Base-by-base conservation (phyloP, 2,797 vertebrate species). In the Sparidentex hasta region DNA sequence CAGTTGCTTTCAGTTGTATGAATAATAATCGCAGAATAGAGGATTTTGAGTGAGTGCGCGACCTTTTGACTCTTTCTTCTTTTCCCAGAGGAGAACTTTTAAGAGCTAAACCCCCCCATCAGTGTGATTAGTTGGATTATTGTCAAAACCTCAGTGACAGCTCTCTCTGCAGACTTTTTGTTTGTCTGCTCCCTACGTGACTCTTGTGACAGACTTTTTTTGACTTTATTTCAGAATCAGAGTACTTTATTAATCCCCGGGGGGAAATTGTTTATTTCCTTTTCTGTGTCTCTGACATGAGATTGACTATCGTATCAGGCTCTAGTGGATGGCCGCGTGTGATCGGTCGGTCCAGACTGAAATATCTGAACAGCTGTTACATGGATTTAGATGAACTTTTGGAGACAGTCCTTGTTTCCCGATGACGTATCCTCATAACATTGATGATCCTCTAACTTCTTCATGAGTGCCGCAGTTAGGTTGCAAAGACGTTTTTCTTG, bases 101-200 rank as follows among this genome's bases (percentile, higher is more conserved):
- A 77, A 6, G 61, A 77, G 64, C 74, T 74, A 59, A 76, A 76
- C 58, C 52, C 50, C 54, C 72, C 56, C 44, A 68, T 68, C 68
- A 71, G 69, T 74, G 72, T 86, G 89, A 91, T 94, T 89, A 92
- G 79, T 87, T 74, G 86, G 92, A 90, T 92, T 91, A 88, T 58
- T 59, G 67, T 91, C 90, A 92, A 74, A 83, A 69, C 67, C 61
- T 67, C 63, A 18, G 71, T 89, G 89, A 90, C 89, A 90, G 81
- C 80, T 78, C 75, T 66, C 80, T 78, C 75, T 66, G 76, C 65
- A 77, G 44, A 75, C 68, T 64, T 63, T 43, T 56, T 48, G 17
- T 57, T 71, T 58, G 20, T 56, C 52, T 73, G 54, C 38, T 52
- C 66, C 59, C 58, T 66, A 29, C 66, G 21, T 41, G 38, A 55